A percentile compares a stretch with the other conserved stretches of the same genome.
Evolutionary conservation across 2,797 vertebrate species (phyloP).

Genomic region (Nannoperca australis): DNA sequence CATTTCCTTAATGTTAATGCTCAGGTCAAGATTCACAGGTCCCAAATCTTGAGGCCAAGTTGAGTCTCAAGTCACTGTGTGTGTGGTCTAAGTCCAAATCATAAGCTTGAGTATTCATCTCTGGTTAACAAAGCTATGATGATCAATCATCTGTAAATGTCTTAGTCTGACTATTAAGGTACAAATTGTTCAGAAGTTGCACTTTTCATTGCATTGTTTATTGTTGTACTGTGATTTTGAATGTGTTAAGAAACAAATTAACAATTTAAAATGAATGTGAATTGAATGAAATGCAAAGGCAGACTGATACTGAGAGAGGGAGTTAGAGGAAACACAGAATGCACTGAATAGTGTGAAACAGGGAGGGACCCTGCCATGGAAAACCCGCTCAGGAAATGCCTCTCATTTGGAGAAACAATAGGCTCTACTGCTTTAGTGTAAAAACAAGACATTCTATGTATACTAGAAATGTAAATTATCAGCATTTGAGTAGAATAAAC

Average conservation of each 20-base stretch:
- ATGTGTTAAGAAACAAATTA: background rate
- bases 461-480: background rate
- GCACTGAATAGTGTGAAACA: conserved; percentile 26
- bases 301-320: background rate
- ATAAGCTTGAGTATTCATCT: too few relatives aligned
- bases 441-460: background rate
- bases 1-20: too few relatives aligned
- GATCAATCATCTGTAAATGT: background rate
- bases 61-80: too few relatives aligned
- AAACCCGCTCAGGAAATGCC: conserved; percentile 70
- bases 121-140: background rate
- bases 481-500: background rate
- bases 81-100: too few relatives aligned
- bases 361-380: conserved; percentile 36
- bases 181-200: background rate
- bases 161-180: background rate
- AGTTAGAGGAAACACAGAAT: conserved; percentile 29
- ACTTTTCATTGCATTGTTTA: background rate
- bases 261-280: background rate
- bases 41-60: too few relatives aligned
- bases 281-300: background rate
- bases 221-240: background rate
- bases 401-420: conserved; percentile 60
- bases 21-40: too few relatives aligned
- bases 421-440: conserved; percentile 16